Base-by-base conservation (phyloP, 2,888 invertebrate species). In the Ernsta delagoae region DNA sequence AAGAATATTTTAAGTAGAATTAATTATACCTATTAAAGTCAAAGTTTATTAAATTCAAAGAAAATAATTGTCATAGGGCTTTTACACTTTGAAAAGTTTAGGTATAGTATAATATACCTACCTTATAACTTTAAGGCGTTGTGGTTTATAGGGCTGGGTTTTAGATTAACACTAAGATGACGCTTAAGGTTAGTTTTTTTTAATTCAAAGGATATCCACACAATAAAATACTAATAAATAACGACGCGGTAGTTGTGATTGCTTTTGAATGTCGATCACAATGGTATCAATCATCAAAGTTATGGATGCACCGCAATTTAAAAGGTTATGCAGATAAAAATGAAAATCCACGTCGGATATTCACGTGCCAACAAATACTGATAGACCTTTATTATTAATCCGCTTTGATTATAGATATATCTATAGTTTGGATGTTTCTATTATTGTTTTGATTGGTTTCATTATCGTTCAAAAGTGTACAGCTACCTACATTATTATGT, bases 321-420 rank as follows among this genome's bases (percentile, higher is more conserved):
- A 62, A 62, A 43, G 43, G 24, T 61, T 67, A 68, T 68, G 57
- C 68, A 48, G 62, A 67, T 62, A 68, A 62, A 67, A 68, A 68
- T 48, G 16, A 68, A 62, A 68, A 39, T 62, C 39, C 39, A 41
- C 56, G 62, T 62, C 50, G 56, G 36, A 68, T 56, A 57, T 56
- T 62, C 56, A 62, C 62, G 68, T 56, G 56, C 61, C 68, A 48
- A 62, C 11, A 62, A 62, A 57, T 41, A 48, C 16, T 16, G 16
- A 16, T 16, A 16, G 16, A 16, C 16, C 16, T 16, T 16, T 16
- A 16, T 16, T 48, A 5, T 61, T 48, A 43, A 68, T 68, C 57
- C 48, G 48, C n/a, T 56, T 31, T 56, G 34, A 7, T 56, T 16
- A 6, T 50, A 50, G 1, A 4, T 4, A 3, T 50, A 12, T 50